Evolutionary conservation across 2,888 invertebrate species (phyloP).

Genomic region (Poecilobothrus nobilitatus): DNA sequence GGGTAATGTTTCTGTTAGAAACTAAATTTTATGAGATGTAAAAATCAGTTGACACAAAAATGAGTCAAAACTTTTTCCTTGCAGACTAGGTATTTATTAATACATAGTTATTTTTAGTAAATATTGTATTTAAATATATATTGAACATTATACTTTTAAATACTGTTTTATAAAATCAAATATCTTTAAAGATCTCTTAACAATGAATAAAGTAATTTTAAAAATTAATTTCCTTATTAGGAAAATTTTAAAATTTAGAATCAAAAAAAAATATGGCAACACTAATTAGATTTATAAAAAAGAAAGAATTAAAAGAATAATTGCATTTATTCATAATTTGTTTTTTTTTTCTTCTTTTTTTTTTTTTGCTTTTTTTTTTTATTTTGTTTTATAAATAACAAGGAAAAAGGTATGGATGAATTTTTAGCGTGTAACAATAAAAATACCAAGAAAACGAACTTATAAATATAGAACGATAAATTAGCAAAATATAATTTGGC

Average conservation of each 20-base stretch:
- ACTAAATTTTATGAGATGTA: too few species aligned
- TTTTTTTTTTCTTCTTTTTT: background rate
- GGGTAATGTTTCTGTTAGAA: too few species aligned
- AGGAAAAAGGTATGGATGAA: background rate
- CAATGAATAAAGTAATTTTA: too few species aligned
- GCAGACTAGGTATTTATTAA: too few species aligned
- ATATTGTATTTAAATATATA: too few species aligned
- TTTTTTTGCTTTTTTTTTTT: background rate
- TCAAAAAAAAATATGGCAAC: background rate
- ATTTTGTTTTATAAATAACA: background rate
- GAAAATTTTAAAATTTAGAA: background rate
- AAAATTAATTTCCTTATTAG: too few species aligned
- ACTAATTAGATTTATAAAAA: background rate
- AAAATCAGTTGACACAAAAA: too few species aligned
- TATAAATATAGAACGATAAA: background rate
- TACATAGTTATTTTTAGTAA: too few species aligned
- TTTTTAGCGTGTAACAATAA: conserved; percentile 1
- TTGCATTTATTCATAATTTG: background rate
- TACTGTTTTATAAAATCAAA: background rate
- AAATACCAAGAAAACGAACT: background rate
- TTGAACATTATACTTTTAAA: background rate
- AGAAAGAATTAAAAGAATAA: background rate
- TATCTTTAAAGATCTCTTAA: too few species aligned
- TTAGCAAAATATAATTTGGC: background rate
- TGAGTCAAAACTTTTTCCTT: too few species aligned